These are phyloP conservation scores for Neotoxoptera formosana DNA, from an alignment of 1,140 invertebrate genomes.

Conservation along the genomic window DNA sequence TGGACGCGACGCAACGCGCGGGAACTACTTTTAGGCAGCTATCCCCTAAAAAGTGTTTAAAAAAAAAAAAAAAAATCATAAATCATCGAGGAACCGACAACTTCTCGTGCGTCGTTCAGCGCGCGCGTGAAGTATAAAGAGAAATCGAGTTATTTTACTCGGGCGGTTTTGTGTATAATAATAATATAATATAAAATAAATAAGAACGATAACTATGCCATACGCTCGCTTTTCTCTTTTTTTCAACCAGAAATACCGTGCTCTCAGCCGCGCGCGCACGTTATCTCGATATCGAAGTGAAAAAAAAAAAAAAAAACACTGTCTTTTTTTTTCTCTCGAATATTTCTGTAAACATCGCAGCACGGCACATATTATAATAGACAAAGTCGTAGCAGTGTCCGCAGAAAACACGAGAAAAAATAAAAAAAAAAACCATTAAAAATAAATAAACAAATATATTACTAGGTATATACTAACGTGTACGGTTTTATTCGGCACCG, in stretches of 20 bases:
- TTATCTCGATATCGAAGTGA: not conserved
- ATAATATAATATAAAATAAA: no score
- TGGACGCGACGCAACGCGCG: not conserved
- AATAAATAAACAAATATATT: constrained; percentile 11
- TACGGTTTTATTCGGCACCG: not conserved
- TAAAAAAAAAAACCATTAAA: not conserved
- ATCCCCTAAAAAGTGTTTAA: not conserved
- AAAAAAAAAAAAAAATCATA: not conserved
- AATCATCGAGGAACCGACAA: constrained; percentile 5
- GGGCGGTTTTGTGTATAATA: not conserved
- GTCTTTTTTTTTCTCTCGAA: not conserved
- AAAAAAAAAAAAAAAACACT: no score
- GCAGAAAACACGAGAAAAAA: no score
- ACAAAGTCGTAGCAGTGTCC: not conserved
- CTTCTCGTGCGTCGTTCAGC: not conserved
- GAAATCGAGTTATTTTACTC: constrained; percentile 15
- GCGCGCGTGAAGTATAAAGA: not conserved
- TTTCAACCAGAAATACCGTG: not conserved
- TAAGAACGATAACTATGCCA: not conserved
- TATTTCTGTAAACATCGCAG: not conserved
- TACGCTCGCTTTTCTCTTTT: no score
- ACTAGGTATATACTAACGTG: no score
- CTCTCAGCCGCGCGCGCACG: no score
- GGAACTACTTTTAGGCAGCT: not conserved
- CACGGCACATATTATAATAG: not conserved